phyloP scores from a whole-genome alignment of 2,113 vertebrate genomes.

The Bubalus kerabau region DNA sequence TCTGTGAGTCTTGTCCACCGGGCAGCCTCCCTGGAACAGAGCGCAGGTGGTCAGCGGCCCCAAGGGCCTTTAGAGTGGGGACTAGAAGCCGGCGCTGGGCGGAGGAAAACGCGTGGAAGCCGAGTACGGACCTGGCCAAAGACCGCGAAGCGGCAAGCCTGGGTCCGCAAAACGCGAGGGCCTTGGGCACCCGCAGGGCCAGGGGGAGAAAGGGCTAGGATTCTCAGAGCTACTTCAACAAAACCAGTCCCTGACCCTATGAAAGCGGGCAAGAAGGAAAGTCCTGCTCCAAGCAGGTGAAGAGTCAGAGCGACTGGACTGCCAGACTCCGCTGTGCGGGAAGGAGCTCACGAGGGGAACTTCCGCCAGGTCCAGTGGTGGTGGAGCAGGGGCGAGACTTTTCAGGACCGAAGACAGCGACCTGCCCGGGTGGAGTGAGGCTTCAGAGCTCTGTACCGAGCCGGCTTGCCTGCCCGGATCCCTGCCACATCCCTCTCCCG shows the following conservation, averaged over 20 bases:
- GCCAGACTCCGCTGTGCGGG: not conserved
- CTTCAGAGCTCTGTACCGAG: fast-evolving
- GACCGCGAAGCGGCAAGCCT: fast-evolving
- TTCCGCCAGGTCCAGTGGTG: not conserved
- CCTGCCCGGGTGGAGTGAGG: not conserved
- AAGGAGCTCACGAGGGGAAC: not conserved
- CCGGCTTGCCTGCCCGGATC: fast-evolving
- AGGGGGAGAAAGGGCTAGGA: not conserved
- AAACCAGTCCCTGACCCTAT: not conserved
- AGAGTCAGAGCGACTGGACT: not conserved
- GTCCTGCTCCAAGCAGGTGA: not conserved
- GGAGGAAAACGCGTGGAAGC: fast-evolving
- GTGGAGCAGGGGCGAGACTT: not conserved
- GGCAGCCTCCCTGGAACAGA: constrained; percentile 92
- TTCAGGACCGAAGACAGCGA: constrained; percentile 76
- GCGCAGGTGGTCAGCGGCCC: not conserved
- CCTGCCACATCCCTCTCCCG: fast-evolving
- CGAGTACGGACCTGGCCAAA: too few relatives aligned
- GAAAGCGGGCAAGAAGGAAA: not conserved
- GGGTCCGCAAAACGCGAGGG: not conserved
- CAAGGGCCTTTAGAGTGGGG: not conserved
- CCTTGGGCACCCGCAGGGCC: not conserved
- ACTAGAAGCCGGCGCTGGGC: fast-evolving
- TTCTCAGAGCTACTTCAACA: not conserved
- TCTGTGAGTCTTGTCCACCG: constrained; percentile 98